Evolutionary conservation across 2,113 vertebrate genomes (phyloP), one percentile per base, ranked within the genome.

Genomic region (Callorhinus ursinus): DNA sequence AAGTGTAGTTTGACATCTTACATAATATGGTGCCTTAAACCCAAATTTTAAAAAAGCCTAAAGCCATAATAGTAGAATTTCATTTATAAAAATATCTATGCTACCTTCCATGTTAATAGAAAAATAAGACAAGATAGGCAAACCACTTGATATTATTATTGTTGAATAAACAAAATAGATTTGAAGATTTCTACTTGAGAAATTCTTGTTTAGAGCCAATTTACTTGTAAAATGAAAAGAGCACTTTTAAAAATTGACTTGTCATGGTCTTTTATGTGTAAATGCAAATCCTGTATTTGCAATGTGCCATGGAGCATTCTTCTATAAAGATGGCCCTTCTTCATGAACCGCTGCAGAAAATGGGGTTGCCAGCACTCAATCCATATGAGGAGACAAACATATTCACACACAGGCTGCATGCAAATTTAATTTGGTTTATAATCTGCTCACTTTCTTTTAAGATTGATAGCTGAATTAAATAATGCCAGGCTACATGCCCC

Each of bases 111-210:
- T 46, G 79, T 67, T 83, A 72, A 59, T 42, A 85, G 39, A 53
- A 97, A 91, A 63, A 53, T 55, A 14, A 93, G 19, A 94, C 33
- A 87, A 74, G 16, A 94, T 12, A 93, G 51, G 33, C 84, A 96
- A 96, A 63, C n/a, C 15, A 93, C 46, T 79, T 91, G 31, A 42
- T 85, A 76, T 67, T 76, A 92, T 93, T 97, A 92, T 72, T 89
- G 2, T 86, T 94, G 65, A 96, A 89, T 85, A 97, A 92, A 89
- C 72, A 97, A 82, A 84, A 81, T 28, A 81, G n/a, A 96, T 86
- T 74, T 94, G 67, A 88, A 96, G 42, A 76, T 91, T 94, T 93
- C 51, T 95, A 77, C 7, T 55, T 71, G 63, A 93, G 84, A 84
- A 93, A 42, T 88, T 88, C 82, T 93, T 89, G 39, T 80, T 72